phyloP scores from a whole-genome alignment of 2,113 vertebrate genomes.

The Rhinogobius similis region DNA sequence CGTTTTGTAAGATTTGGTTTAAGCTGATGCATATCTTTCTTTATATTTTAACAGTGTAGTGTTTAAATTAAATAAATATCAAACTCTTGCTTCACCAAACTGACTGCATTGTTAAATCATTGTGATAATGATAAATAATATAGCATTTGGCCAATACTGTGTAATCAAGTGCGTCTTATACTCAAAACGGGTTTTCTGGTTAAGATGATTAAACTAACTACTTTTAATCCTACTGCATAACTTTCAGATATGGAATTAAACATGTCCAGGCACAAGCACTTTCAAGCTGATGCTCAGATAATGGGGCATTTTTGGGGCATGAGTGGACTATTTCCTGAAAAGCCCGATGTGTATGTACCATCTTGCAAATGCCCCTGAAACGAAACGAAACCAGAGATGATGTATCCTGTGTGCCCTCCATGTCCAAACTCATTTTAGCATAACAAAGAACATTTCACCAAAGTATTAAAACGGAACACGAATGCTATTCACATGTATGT shows the following conservation, averaged over 20 bases:
- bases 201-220: too few species aligned
- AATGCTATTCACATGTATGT: background rate
- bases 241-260: background rate
- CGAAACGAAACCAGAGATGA: background rate
- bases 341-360: too few species aligned
- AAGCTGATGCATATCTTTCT: too few species aligned
- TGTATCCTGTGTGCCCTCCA: background rate
- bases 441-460: background rate
- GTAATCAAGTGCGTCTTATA: background rate
- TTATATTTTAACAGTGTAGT: too few species aligned
- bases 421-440: too few species aligned
- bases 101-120: background rate
- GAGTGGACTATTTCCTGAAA: too few species aligned
- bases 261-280: background rate
- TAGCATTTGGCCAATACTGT: background rate
- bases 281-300: background rate
- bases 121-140: background rate
- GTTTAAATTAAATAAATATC: background rate
- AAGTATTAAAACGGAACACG: background rate
- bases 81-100: background rate
- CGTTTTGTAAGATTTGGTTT: background rate
- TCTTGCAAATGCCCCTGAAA: background rate
- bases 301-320: background rate
- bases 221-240: too few species aligned
- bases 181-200: background rate